Conservation (phyloP, 2,888 invertebrate species). For the Cerceris rybyensis region DNA sequence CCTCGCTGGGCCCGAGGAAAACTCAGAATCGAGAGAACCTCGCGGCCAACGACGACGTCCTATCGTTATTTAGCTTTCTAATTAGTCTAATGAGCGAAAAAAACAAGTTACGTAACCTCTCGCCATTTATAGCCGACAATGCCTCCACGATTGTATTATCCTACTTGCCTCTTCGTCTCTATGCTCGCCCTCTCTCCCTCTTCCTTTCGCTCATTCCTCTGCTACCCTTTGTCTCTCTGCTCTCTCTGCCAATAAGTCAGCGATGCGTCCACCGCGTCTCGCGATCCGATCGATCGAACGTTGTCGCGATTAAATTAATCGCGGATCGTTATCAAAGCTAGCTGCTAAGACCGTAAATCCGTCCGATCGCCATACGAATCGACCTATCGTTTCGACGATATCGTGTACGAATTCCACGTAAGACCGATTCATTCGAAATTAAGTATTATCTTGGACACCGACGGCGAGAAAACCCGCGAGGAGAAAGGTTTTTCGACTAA, state of each 20-base stretch:
- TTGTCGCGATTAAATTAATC: slow-evolving; percentile 13
- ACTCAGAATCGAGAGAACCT: neutral
- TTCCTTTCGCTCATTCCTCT: too few species aligned
- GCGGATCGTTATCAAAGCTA: neutral
- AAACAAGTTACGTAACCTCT: slow-evolving; percentile 45
- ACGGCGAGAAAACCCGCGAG: too few species aligned
- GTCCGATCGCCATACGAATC: neutral
- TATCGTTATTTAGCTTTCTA: slow-evolving; percentile 23
- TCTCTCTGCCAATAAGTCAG: too few species aligned
- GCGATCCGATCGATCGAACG: slow-evolving; percentile 3
- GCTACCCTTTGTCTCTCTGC: too few species aligned
- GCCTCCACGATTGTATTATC: slow-evolving; percentile 25
- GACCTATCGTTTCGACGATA: too few species aligned
- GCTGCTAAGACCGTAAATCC: neutral
- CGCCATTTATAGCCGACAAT: slow-evolving; percentile 27
- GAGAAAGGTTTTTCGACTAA: too few species aligned
- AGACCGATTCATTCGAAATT: too few species aligned
- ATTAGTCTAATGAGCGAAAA: slow-evolving; percentile 50
- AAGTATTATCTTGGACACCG: too few species aligned
- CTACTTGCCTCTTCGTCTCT: slow-evolving; percentile 6
- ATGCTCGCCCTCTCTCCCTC: neutral
- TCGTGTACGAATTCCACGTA: too few species aligned
- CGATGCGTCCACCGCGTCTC: neutral
- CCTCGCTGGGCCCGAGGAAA: neutral
- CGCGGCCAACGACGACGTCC: slow-evolving; percentile 3